Base-by-base conservation (phyloP, 2,797 vertebrate genomes). In the Arvicola amphibius region DNA sequence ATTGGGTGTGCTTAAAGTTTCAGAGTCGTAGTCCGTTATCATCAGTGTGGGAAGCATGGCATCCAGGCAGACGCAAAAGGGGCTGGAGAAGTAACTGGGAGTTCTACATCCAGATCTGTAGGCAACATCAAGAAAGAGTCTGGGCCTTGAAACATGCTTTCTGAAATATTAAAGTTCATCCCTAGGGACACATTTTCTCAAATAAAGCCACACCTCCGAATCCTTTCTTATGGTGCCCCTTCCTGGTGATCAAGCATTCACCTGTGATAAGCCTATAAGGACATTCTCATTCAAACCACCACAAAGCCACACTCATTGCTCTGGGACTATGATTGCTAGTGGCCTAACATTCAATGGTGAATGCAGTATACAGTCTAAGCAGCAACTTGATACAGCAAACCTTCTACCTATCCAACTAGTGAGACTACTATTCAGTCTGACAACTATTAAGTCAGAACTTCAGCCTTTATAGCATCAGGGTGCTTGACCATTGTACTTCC, bases 381-480 rank as follows among this genome's bases (percentile, higher is more conserved):
- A 79, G 9, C 34, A 65, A 14, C 21, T 76, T 0, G 17, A n/a
- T 56, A 46, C 11, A 63, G 43, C n/a, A 40, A 37, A 13, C 63
- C 37, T 14, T 29, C 43, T 48, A 32, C 7, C 34, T 29, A 29
- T 67, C 10, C 76, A 67, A 27, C n/a, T 32, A 80, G 13, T 34
- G 21, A 21, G 65, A 40, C 21, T 23, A 17, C 34, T 69, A 21
- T 34, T 69, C 14, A 48, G 56, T 2, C 13, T 8, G n/a, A 27
- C 53, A 53, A 17, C 53, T 53, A 53, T 5, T 34, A 13, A 34
- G 29, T 7, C 51, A 48, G 9, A 29, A 2, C 21, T 19, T 90
- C 13, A 34, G 19, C 0, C 40, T 19, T 65, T 76, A 27, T 1
- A 51, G 21, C 5, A 3, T 3, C 7, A 3, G 27, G 6, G 37